Conservation (phyloP, 2,797 vertebrate genomes). For the Florisuga fusca region DNA sequence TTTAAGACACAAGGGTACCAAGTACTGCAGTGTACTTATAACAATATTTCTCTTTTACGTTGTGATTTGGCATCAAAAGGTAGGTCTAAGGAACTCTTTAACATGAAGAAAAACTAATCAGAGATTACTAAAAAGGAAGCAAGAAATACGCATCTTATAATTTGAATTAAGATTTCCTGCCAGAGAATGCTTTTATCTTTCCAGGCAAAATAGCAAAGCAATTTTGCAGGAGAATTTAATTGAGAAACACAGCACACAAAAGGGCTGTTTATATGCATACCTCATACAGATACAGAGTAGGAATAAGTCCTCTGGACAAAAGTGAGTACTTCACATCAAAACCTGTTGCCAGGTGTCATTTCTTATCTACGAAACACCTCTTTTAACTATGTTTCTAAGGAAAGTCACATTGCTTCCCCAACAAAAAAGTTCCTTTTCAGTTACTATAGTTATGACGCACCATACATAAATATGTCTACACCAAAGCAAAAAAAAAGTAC, state of each 20-base stretch:
- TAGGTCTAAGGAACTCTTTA: conserved; percentile 21
- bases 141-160: neutral
- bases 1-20: neutral
- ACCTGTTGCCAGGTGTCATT: neutral
- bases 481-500: neutral
- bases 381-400: neutral
- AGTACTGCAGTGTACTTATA: neutral
- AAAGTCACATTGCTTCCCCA: neutral
- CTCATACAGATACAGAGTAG: neutral
- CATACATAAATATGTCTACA: neutral
- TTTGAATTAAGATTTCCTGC: conserved; percentile 35
- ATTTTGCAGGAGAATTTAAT: conserved; percentile 39
- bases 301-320: conserved; percentile 9
- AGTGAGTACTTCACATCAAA: neutral
- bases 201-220: neutral
- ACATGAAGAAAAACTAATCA: neutral
- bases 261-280: neutral
- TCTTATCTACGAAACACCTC: neutral
- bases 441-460: neutral
- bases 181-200: neutral
- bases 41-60: neutral
- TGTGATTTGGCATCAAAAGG: neutral
- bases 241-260: conserved; percentile 39
- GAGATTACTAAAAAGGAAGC: neutral
- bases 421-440: conserved; percentile 16